Evolutionary conservation across 1,140 invertebrate genomes (phyloP).

Genomic region (Drosophila sp.): DNA sequence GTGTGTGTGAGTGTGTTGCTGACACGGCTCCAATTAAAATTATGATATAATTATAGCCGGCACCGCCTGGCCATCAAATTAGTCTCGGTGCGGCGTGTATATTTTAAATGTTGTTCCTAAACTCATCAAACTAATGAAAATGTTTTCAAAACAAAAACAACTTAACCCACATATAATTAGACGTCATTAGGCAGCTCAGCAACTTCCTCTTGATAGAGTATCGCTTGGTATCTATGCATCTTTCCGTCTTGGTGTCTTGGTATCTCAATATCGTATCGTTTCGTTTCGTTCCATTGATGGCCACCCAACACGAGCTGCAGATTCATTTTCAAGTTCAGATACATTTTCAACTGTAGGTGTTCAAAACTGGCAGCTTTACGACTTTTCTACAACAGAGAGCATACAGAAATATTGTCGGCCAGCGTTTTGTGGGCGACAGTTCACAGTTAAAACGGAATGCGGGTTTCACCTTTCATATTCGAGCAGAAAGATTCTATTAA

Average conservation of each 20-base stretch:
- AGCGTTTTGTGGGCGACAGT: conserved; percentile 26
- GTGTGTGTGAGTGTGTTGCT: conserved; percentile 15
- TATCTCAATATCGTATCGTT: background rate
- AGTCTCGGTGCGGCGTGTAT: conserved; percentile 23
- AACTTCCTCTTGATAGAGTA: conserved; percentile 31
- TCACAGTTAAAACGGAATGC: conserved; percentile 1
- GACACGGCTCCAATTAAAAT: conserved; percentile 69
- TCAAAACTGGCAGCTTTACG: conserved; percentile 16
- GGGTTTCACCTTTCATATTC: conserved; percentile 19
- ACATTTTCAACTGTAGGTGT: conserved; percentile 25
- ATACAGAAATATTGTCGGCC: conserved; percentile 24
- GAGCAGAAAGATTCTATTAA: conserved; percentile 5
- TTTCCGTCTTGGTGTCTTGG: background rate
- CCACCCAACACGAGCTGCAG: conserved; percentile 33
- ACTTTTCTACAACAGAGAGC: conserved; percentile 20
- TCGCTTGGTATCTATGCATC: background rate
- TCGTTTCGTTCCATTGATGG: conserved; percentile 29
- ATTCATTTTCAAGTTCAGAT: conserved; percentile 41
- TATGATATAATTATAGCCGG: conserved; percentile 71
- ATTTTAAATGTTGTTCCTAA: conserved; percentile 35
- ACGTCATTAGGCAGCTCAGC: conserved; percentile 54
- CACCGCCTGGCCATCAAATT: conserved; percentile 52
- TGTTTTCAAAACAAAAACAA: conserved; percentile 41
- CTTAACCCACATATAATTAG: conserved; percentile 78
- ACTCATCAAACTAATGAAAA: conserved; percentile 71